Evolutionary conservation across 2,113 vertebrate species (phyloP).

Genomic region (Bettongia penicillata): DNA sequence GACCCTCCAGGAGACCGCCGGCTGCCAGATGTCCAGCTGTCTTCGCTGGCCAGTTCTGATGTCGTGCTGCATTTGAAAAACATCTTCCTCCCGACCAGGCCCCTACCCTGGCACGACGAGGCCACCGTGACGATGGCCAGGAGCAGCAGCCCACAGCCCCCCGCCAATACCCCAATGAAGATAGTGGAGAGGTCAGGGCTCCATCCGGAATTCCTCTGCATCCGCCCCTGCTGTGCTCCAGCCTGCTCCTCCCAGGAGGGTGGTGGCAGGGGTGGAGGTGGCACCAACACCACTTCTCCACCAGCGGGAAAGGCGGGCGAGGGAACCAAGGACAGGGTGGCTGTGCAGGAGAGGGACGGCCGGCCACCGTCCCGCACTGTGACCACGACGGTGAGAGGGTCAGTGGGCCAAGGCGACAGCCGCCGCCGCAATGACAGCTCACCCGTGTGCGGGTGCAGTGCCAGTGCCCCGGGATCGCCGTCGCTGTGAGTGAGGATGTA

Average conservation of each 20-base stretch:
- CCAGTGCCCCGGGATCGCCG: constrained; percentile 54
- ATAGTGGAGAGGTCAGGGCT: constrained; percentile 74
- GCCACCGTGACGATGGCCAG: constrained; percentile 81
- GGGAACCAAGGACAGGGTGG: constrained; percentile 76
- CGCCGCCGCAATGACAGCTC: constrained; percentile 80
- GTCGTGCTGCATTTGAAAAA: not conserved
- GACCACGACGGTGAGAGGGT: constrained; percentile 52
- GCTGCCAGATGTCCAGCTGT: constrained; percentile 30
- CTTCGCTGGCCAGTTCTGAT: not conserved
- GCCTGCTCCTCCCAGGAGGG: accelerated
- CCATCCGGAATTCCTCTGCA: not conserved
- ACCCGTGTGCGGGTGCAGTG: constrained; percentile 73
- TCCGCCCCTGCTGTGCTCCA: accelerated
- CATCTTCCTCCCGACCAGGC: constrained; percentile 16
- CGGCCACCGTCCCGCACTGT: constrained; percentile 68
- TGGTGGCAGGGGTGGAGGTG: constrained; percentile 43
- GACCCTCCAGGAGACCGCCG: constrained; percentile 56
- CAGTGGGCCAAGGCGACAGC: constrained; percentile 30
- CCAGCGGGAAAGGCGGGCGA: constrained; percentile 79
- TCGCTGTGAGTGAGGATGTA: constrained; percentile 75
- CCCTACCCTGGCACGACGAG: constrained; percentile 72
- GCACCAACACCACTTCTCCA: constrained; percentile 78
- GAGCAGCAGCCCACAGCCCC: constrained; percentile 81
- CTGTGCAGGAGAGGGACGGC: constrained; percentile 39
- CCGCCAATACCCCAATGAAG: constrained; percentile 79